Percentiles rank a stretch among this genome's conserved stretches.
phyloP scores from a whole-genome alignment of 2,113 vertebrate species.

The Tychaedon coryphoeus region DNA sequence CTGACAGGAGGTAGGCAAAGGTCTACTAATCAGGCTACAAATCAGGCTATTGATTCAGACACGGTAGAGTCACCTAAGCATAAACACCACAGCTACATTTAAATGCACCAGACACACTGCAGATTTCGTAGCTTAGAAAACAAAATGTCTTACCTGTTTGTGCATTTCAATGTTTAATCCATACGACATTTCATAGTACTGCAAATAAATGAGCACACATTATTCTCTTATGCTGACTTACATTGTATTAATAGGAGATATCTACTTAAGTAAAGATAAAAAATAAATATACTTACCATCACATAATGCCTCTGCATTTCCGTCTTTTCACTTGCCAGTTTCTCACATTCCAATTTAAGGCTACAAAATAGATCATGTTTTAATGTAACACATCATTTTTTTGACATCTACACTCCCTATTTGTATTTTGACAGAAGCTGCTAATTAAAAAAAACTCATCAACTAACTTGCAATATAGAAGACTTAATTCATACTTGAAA shows the following conservation, averaged over 20 bases:
- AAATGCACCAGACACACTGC: neutral
- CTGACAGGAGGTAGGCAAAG: neutral
- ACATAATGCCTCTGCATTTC: conserved; percentile 98
- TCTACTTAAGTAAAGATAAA: neutral
- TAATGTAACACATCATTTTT: conserved; percentile 64
- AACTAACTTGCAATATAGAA: neutral
- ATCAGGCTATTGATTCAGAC: neutral
- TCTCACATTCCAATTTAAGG: conserved; percentile 97
- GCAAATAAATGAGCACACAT: conserved; percentile 59
- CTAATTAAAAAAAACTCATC: neutral
- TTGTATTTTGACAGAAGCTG: conserved; percentile 61
- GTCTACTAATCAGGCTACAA: neutral
- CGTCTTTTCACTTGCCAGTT: conserved; percentile 95
- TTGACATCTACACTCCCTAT: conserved; percentile 64
- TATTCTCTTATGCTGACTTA: neutral
- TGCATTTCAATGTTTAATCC: conserved; percentile 90
- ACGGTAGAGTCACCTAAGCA: neutral
- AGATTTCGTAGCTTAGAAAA: conserved; percentile 7
- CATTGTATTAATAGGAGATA: neutral
- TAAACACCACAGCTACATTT: neutral
- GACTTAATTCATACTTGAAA: neutral
- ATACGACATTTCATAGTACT: conserved; percentile 89
- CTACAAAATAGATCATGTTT: conserved; percentile 78
- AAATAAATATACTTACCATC: conserved; percentile 82
- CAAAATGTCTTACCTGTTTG: conserved; percentile 81